Evolutionary conservation across 1,140 invertebrate genomes (phyloP), one percentile per base, ranked within the genome.

Genomic region (Dryas iulia): DNA sequence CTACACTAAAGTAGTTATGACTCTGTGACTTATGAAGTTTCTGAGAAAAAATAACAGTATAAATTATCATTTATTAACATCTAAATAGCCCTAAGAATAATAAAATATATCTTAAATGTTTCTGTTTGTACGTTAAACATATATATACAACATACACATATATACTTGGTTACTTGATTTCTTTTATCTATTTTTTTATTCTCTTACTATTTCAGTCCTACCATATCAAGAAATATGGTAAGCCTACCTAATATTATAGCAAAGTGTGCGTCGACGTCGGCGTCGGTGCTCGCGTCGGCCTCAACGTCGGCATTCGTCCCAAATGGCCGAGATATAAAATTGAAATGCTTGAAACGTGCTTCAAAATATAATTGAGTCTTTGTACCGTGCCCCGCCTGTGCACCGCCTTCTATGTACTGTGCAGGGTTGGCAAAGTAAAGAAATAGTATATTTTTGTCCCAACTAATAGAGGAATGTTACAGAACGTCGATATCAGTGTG

Each of bases 331-430:
- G 74, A 79, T 82, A 78, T 78, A 76, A 82, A 79, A 82, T 82
- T 80, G 74, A 82, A 82, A 82, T 76, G 80, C 78, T 73, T 78
- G 77, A 77, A 82, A 78, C 80, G 76, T 82, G 80, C 80, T 77
- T 78, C 74, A 78, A 74, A 79, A 82, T 80, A 78, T 79, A 79
- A 82, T 78, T 78, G 74, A 76, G 76, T 72, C 71, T 77, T 77
- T 76, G 77, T 73, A 71, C 70, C 62, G 53, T 52, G 58, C 54
- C 63, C 69, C 72, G 66, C 52, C 64, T 73, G 71, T 67, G 72
- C 74, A 65, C 67, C 66, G 64, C 68, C 71, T 75, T 68, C 60
- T 69, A 73, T 64, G 39, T 47, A 7, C 39, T 7, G 14, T 3
- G 1, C 21, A 47, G 39, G 39, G 39, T 10, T 47, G 18, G 2